Conservation (phyloP, 2,888 invertebrate species). For the Caenorhabditis wallacei region DNA sequence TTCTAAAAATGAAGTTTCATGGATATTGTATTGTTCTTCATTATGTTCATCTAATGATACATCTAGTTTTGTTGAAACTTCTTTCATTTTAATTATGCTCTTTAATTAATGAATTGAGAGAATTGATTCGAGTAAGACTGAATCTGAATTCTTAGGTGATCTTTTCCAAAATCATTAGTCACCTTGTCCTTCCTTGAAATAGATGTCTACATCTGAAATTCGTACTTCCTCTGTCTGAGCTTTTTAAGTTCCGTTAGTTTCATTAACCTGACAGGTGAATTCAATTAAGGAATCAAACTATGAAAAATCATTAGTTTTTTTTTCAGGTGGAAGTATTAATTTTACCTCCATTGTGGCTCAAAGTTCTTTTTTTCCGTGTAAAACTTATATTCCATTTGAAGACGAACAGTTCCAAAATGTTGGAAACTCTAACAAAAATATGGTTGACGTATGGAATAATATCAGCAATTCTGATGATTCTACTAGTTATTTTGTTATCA, state of each 20-base stretch:
- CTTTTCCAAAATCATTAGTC: no score
- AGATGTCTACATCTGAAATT: no score
- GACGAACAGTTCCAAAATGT: neutral
- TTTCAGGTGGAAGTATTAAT: neutral
- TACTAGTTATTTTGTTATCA: conserved; percentile 3
- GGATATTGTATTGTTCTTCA: no score
- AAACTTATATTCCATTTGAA: no score
- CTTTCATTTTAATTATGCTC: no score
- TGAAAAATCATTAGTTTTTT: neutral
- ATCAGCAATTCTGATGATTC: conserved; percentile 13
- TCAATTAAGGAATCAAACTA: neutral
- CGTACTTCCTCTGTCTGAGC: neutral
- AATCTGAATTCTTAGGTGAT: no score
- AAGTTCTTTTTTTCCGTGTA: neutral
- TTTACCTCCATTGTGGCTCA: neutral
- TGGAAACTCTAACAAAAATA: conserved; percentile 10
- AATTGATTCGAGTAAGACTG: no score
- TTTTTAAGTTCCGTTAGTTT: neutral
- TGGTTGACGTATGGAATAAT: conserved; percentile 17
- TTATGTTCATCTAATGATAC: no score
- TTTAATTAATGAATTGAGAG: no score
- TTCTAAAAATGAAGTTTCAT: no score
- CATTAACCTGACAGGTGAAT: conserved; percentile 1
- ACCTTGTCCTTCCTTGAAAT: no score
- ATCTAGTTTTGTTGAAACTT: no score